Evolutionary conservation across 2,797 vertebrate genomes (phyloP).

Genomic region (Enteromius afrohamiltoni): DNA sequence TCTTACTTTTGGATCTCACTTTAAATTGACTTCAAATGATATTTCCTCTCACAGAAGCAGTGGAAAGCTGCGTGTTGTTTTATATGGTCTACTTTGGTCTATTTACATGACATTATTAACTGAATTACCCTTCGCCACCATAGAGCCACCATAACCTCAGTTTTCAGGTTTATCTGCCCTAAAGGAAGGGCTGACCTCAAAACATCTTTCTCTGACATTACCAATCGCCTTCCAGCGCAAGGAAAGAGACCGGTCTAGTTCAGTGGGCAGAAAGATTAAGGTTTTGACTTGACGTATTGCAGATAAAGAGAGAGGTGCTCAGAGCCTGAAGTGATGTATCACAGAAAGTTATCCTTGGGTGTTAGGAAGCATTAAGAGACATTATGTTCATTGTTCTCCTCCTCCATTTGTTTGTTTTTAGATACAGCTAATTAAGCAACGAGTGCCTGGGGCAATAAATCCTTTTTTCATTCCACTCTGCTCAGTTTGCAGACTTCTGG

Average conservation of each 20-base stretch:
- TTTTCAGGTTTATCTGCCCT: conserved; percentile 38
- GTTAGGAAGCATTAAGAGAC: conserved; percentile 60
- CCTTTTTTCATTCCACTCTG: conserved; percentile 21
- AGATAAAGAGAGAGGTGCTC: conserved; percentile 48
- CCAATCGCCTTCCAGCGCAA: conserved; percentile 46
- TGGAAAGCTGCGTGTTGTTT: background rate
- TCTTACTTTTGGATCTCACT: background rate
- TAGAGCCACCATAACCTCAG: conserved; percentile 12
- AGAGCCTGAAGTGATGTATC: conserved; percentile 57
- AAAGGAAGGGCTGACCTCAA: conserved; percentile 44
- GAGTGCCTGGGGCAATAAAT: conserved; percentile 50
- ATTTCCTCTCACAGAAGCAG: background rate
- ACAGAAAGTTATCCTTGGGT: conserved; percentile 56
- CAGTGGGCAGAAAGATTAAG: conserved; percentile 42
- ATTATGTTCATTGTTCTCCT: conserved; percentile 59
- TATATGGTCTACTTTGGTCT: background rate
- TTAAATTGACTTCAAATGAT: background rate
- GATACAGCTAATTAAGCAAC: conserved; percentile 60
- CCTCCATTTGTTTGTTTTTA: conserved; percentile 61
- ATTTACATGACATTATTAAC: background rate
- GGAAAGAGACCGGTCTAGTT: conserved; percentile 41
- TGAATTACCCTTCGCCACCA: background rate
- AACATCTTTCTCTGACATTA: conserved; percentile 43
- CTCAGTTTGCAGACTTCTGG: conserved; percentile 5
- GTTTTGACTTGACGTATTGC: conserved; percentile 43